These are phyloP conservation scores for Sebastes kiyomatsui DNA, from an alignment of 2,797 vertebrate genomes.

Conservation along the genomic window DNA sequence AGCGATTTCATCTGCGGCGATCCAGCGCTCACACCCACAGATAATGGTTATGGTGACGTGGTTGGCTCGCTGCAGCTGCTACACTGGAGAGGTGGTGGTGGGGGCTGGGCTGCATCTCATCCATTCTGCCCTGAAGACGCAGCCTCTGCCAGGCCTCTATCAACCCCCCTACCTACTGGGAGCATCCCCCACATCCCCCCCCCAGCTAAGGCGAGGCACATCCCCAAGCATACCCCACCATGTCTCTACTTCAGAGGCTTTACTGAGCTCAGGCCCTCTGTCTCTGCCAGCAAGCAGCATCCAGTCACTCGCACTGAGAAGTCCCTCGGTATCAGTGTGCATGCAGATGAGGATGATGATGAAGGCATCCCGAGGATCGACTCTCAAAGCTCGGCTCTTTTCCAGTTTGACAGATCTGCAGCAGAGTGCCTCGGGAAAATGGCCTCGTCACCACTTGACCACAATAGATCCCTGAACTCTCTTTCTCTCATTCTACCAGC, in stretches of 20 bases:
- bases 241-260: conserved; percentile 3
- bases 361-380: background rate
- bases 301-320: background rate
- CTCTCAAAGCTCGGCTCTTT: background rate
- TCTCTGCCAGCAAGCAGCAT: background rate
- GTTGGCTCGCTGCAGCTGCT: background rate
- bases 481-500: background rate
- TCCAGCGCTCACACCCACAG: conserved; percentile 2
- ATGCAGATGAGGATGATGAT: conserved; percentile 2
- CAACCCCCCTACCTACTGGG: background rate
- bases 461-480: background rate
- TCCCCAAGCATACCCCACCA: background rate
- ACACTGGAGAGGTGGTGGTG: background rate
- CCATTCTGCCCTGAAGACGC: background rate
- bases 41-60: background rate
- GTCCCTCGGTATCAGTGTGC: background rate
- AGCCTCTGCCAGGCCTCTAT: background rate
- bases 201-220: background rate
- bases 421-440: background rate
- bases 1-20: conserved; percentile 17
- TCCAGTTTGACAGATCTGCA: background rate
- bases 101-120: background rate
- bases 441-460: background rate
- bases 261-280: background rate
- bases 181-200: background rate